Base-by-base conservation (phyloP, 1,140 invertebrate genomes). In the Ceratitis capitata region DNA sequence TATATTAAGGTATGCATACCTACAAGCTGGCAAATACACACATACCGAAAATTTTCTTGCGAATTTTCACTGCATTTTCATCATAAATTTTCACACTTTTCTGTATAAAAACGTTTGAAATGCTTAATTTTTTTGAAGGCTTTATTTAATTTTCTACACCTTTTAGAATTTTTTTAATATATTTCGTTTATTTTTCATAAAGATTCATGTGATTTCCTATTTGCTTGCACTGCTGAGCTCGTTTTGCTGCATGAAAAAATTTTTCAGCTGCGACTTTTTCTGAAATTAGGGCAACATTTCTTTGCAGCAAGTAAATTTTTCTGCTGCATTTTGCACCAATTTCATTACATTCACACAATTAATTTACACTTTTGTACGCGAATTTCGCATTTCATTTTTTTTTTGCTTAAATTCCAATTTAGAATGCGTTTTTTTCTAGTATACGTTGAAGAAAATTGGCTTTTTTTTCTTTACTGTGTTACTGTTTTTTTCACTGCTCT, bases 401-500 rank as follows among this genome's bases (percentile, higher is more conserved):
- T n/a, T 42, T 9, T 32, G 29, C 64, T 45, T 39, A 84, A 83
- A 82, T 83, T 85, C 49, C 3, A 64, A 47, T 47, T 85, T 53
- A 6, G 19, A 74, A 53, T 47, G 47, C 45, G 29, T 64, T 84
- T 29, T 53, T 78, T 85, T 56, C 19, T 45, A 42, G 51, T 64
- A 14, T 42, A 12, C 42, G 45, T 42, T 61, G 53, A 12, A 29
- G 32, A 61, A 64, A 56, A 61, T 84, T 39, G 26, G 45, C 26
- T 69, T 69, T 56, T 56, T 56, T n/a, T 56, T 26, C 16, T 78
- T 74, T 35, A 29, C 53, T 85, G 42, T 64, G 39, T 23, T 61
- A 19, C 32, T 35, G n/a, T 58, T 84, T 53, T 85, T 58, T 84
- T 61, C 85, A 85, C 78, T 85, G 58, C 58, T 85, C 85, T 85